Base-by-base conservation (phyloP, 2,797 vertebrate species). In the Ceryle rudis region DNA sequence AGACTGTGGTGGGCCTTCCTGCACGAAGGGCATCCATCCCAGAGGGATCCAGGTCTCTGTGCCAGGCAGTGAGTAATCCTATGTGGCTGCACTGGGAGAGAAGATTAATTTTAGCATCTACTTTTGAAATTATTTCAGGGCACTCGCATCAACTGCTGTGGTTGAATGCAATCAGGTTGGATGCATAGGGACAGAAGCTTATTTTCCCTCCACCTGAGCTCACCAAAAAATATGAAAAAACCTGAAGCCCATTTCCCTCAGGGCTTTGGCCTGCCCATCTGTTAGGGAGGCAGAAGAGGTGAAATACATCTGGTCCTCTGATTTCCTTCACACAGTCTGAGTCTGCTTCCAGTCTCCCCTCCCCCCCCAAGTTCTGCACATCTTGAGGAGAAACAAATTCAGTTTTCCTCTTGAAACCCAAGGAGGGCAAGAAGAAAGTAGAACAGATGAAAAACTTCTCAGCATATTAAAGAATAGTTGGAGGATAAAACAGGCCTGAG, bases 211-310 rank as follows among this genome's bases (percentile, higher is more conserved):
- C 10, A 58, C 20, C 14, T 79, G 65, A 90, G 81, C 60, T 97
- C 74, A 84, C 44, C 7, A 42, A 41, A 54, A 18, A 92, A 96
- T n/a, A 96, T 46, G 81, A 88, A 95, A 95, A 96, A 91, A 90
- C 37, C 61, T 96, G 4, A 58, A 83, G 42, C 18, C 15, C 14
- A 14, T 83, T 97, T 89, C 54, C 90, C 64, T 96, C 35, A 11
- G 80, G 82, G 79, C 86, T 96, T 96, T 97, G 86, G 77, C 91
- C 83, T 97, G 72, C 52, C 83, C 80, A 94, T 97, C 92, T 97
- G 79, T 94, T 95, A 88, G 58, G 60, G 87, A 95, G 81, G 81
- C 37, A 93, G 89, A 95, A 93, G 58, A 90, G 83, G 95, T 93
- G 75, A 97, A 97, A 96, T 82, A 82, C 73, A 82, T 95, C 86